Evolutionary conservation across 2,113 vertebrate genomes (phyloP).

Genomic region (Grammomys surdaster): DNA sequence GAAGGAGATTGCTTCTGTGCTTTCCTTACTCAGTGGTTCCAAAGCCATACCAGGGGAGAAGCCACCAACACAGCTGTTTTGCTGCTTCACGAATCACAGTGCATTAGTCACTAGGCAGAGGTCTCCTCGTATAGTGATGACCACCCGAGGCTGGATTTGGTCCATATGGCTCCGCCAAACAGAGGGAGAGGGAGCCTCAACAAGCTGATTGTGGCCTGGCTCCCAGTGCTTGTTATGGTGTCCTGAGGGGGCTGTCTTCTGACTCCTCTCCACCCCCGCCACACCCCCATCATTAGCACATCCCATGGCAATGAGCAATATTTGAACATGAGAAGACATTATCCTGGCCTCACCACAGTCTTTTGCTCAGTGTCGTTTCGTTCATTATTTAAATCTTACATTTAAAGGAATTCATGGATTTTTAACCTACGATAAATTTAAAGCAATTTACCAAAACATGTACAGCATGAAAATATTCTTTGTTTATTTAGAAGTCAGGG

Average conservation of each 20-base stretch:
- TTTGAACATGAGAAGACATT: neutral
- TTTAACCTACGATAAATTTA: conserved; percentile 34
- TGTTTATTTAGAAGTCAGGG: conserved; percentile 57
- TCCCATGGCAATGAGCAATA: conserved; percentile 1
- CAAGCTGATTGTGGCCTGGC: neutral
- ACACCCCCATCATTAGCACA: neutral
- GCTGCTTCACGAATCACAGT: neutral
- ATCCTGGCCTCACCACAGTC: neutral
- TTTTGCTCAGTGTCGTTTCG: neutral
- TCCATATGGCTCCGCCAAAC: neutral
- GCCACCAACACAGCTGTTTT: neutral
- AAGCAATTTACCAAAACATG: conserved; percentile 27
- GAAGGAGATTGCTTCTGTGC: neutral
- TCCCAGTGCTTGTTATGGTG: neutral
- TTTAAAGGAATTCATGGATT: conserved; percentile 1
- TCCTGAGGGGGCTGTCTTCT: neutral
- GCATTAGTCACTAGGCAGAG: neutral
- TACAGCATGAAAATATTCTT: neutral
- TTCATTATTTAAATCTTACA: conserved; percentile 26
- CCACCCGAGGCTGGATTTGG: neutral
- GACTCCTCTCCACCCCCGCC: neutral
- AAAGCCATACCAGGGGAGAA: neutral
- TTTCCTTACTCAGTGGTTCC: neutral
- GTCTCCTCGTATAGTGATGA: neutral
- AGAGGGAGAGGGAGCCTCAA: neutral